A percentile compares a stretch with the other conserved stretches of the same genome.
These are phyloP conservation scores for Leucoptera coffeella DNA, from an alignment of 2,888 invertebrate genomes.

Conservation along the genomic window DNA sequence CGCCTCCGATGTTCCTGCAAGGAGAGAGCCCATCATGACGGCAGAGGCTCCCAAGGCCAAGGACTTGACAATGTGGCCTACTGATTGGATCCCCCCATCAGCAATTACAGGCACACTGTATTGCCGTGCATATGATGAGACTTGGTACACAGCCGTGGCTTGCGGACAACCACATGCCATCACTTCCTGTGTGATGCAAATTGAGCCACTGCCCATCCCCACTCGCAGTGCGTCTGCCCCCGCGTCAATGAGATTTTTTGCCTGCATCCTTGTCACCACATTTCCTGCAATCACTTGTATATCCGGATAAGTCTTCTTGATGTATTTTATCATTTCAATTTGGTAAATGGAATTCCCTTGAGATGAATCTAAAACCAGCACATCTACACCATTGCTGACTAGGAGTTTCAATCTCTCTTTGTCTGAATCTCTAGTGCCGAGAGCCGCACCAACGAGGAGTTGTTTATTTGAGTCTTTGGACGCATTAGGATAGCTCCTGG, in stretches of 20 bases:
- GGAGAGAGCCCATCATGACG: conserved; percentile 98
- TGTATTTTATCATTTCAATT: conserved; percentile 87
- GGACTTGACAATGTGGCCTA: conserved; percentile 95
- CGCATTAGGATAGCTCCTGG: conserved; percentile 92
- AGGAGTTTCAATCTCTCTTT: conserved; percentile 72
- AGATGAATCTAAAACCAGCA: conserved; percentile 93
- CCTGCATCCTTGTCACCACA: conserved; percentile 94
- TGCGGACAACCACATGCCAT: conserved; percentile 99
- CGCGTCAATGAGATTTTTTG: conserved; percentile 94
- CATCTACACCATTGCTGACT: conserved; percentile 89
- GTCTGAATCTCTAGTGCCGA: conserved; percentile 84
- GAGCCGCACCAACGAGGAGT: conserved; percentile 87
- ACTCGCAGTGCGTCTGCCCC: conserved; percentile 95
- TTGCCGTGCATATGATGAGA: conserved; percentile 81
- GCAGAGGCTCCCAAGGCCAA: conserved; percentile 88
- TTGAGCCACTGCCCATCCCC: conserved; percentile 99
- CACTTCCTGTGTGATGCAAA: conserved; percentile 98
- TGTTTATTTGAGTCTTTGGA: conserved; percentile 97
- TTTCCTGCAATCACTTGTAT: conserved; percentile 95
- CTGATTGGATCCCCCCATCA: conserved; percentile 95
- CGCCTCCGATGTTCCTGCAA: conserved; percentile 97
- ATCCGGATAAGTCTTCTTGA: conserved; percentile 79
- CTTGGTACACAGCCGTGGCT: conserved; percentile 96
- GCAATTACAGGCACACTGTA: conserved; percentile 96
- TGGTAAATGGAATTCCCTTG: conserved; percentile 97